A percentile compares a stretch with the other conserved stretches of the same genome.
These are phyloP conservation scores for Gymnogyps californianus DNA, from an alignment of 2,113 vertebrate genomes.

Conservation along the genomic window DNA sequence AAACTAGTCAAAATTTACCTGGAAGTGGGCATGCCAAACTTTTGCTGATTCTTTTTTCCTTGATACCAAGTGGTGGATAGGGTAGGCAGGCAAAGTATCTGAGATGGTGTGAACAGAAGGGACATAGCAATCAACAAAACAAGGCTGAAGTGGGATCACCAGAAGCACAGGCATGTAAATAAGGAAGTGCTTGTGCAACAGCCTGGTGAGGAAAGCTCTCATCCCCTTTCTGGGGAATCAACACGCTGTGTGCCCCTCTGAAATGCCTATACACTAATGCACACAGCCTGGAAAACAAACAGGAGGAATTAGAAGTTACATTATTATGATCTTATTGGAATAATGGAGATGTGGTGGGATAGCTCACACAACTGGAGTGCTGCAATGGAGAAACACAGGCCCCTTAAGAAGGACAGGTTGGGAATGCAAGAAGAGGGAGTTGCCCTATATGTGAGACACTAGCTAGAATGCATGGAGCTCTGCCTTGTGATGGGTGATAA, in stretches of 20 bases:
- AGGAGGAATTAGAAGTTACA: not conserved
- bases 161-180: not conserved
- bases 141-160: not conserved
- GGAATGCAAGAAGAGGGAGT: not conserved
- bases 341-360: fast-evolving
- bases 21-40: not conserved
- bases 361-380: not conserved
- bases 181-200: not conserved
- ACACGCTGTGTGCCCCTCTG: not conserved
- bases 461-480: not conserved
- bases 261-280: not conserved
- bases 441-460: not conserved
- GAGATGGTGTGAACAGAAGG: not conserved
- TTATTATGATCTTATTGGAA: not conserved
- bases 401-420: not conserved
- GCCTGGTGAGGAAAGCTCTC: not conserved
- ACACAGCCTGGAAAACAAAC: not conserved
- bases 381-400: not conserved
- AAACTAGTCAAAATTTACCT: not conserved
- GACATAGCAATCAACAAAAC: not conserved
- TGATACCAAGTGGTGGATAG: not conserved
- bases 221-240: not conserved
- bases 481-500: not conserved
- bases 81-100: not conserved
- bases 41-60: not conserved